These are phyloP conservation scores for Poeciliopsis infans DNA, from an alignment of 2,797 vertebrate genomes.

Conservation along the genomic window DNA sequence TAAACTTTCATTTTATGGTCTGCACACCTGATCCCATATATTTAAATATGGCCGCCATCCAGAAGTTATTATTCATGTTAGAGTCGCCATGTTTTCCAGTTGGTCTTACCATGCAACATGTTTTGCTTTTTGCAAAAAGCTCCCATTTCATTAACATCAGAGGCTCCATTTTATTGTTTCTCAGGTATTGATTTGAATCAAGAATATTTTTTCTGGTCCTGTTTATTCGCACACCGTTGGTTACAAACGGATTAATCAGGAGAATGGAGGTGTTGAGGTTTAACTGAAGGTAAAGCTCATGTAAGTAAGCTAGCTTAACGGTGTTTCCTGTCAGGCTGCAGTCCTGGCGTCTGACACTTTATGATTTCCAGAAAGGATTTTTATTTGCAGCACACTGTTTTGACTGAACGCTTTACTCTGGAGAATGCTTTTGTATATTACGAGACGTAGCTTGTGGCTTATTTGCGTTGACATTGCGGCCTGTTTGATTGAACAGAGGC, in stretches of 20 bases:
- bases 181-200: constrained; percentile 26
- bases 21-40: not conserved
- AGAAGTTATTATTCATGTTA: not conserved
- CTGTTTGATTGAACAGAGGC: constrained; percentile 21
- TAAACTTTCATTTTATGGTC: not conserved
- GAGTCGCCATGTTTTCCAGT: too few species aligned
- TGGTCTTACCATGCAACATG: not conserved
- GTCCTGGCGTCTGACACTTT: constrained; percentile 10
- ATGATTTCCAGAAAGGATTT: constrained; percentile 15
- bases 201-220: not conserved
- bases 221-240: constrained; percentile 2
- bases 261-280: not conserved
- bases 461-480: constrained; percentile 51
- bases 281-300: not conserved
- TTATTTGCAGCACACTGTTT: constrained; percentile 51
- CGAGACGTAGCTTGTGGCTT: constrained; percentile 16
- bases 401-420: constrained; percentile 47
- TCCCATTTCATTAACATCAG: not conserved
- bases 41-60: not conserved
- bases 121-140: not conserved
- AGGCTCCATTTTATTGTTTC: constrained; percentile 7
- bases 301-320: not conserved
- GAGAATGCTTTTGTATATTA: constrained; percentile 16
- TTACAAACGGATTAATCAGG: not conserved
- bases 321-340: not conserved